Conservation (phyloP, 2,888 invertebrate species). For the Eupelmus urozonus region DNA sequence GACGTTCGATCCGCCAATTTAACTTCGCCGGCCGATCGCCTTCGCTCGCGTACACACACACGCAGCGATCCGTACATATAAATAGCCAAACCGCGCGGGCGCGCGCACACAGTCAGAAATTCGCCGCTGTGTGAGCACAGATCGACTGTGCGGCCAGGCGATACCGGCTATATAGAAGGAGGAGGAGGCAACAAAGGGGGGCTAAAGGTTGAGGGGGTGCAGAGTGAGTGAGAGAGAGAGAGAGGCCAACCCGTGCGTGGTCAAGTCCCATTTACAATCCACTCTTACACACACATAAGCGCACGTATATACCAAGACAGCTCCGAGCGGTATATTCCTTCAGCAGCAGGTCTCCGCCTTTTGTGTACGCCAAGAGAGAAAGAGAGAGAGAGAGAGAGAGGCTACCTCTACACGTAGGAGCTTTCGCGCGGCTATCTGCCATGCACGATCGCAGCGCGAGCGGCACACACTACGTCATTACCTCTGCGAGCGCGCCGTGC, state of each 20-base stretch:
- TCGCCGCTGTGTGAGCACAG: too few species aligned
- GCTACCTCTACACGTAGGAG: conserved; percentile 27
- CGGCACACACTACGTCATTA: too few species aligned
- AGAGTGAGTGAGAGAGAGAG: too few species aligned
- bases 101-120: background rate
- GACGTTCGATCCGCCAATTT: conserved; percentile 60
- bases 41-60: conserved; percentile 15
- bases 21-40: conserved; percentile 56
- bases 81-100: conserved; percentile 11
- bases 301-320: conserved; percentile 13
- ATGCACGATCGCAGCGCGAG: conserved; percentile 70
- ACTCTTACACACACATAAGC: conserved; percentile 33
- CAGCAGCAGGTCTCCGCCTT: conserved; percentile 28
- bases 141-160: too few species aligned
- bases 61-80: background rate
- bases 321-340: background rate
- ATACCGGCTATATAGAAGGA: conserved; percentile 4
- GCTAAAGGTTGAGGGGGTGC: conserved; percentile 28
- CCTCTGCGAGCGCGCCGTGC: conserved; percentile 60
- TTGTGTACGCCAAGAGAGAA: conserved; percentile 19
- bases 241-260: conserved; percentile 65
- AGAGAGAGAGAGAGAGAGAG: conserved; percentile 41
- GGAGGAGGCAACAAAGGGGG: background rate
- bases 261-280: conserved; percentile 68
- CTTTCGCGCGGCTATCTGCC: conserved; percentile 67